These are phyloP conservation scores for Scaptomyza flava DNA, from an alignment of 2,888 invertebrate species.

Conservation along the genomic window DNA sequence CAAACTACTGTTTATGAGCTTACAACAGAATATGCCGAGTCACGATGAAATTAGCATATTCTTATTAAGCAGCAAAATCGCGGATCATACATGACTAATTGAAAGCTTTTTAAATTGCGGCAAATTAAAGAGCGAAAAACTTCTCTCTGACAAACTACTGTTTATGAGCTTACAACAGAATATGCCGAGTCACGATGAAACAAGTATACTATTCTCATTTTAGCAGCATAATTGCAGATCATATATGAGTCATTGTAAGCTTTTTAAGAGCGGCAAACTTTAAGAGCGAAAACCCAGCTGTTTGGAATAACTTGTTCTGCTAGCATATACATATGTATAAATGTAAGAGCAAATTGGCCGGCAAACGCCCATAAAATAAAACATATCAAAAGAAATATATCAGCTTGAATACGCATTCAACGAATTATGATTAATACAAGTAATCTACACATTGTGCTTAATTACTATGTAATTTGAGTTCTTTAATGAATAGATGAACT, in stretches of 20 bases:
- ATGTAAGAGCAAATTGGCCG: no score
- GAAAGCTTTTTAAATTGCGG: not conserved
- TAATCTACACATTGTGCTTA: no score
- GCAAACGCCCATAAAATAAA: not conserved
- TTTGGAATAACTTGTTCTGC: no score
- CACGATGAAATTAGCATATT: not conserved
- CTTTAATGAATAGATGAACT: no score
- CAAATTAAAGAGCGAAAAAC: not conserved
- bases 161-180: not conserved
- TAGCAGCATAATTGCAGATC: no score
- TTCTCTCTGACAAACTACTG: conserved; percentile 10
- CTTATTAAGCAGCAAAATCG: no score
- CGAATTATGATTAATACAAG: no score
- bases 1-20: conserved; percentile 2
- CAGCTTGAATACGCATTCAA: no score
- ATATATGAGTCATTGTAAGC: not conserved
- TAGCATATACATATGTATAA: no score
- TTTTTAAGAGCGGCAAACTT: not conserved
- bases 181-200: not conserved
- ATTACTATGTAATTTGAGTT: no score
- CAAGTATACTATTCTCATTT: not conserved
- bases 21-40: not conserved
- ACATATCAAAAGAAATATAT: no score
- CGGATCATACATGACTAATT: no score
- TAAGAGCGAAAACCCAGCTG: not conserved